phyloP scores from a whole-genome alignment of 2,113 vertebrate species.

The Limnothrissa miodon region DNA sequence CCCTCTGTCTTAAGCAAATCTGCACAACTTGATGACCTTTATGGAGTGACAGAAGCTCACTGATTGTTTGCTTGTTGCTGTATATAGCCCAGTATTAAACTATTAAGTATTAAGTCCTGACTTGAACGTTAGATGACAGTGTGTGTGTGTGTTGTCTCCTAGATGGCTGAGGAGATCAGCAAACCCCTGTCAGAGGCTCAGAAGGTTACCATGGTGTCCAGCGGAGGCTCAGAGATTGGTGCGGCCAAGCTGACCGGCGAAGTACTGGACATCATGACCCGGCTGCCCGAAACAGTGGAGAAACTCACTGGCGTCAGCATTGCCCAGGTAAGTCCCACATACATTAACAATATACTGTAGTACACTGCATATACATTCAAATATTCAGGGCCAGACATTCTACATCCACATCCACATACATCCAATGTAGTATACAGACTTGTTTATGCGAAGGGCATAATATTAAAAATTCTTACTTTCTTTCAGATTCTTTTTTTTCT shows the following conservation, averaged over 20 bases:
- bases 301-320: conserved; percentile 84
- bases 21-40: background rate
- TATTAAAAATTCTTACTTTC: background rate
- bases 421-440: background rate
- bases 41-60: background rate
- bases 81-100: background rate
- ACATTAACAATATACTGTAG: background rate
- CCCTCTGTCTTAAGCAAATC: background rate
- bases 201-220: conserved; percentile 86
- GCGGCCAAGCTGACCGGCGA: conserved; percentile 82
- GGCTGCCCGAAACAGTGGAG: conserved; percentile 77
- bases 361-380: background rate
- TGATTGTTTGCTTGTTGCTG: background rate
- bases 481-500: no score
- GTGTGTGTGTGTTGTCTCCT: conserved; percentile 23
- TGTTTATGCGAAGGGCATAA: background rate
- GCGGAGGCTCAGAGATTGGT: conserved; percentile 75
- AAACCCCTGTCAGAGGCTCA: conserved; percentile 76
- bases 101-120: background rate
- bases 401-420: background rate
- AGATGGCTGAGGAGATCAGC: conserved; percentile 88
- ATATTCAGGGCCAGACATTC: background rate
- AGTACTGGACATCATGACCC: conserved; percentile 83
- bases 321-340: conserved; percentile 71
- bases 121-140: background rate